Base-by-base conservation (phyloP, 2,113 vertebrate genomes). In the Verasper variegatus region DNA sequence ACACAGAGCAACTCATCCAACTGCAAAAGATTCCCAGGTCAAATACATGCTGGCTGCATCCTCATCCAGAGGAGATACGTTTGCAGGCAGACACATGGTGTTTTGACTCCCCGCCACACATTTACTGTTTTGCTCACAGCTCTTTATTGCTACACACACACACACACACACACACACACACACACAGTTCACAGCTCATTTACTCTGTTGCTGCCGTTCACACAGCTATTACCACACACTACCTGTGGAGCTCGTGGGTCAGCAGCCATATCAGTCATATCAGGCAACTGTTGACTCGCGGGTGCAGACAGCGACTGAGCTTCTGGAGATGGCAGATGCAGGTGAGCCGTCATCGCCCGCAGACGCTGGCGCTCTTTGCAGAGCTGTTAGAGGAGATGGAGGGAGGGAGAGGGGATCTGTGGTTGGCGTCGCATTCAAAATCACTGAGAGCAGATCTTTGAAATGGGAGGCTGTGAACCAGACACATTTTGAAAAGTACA, bases 301-400 rank as follows among this genome's bases (percentile, higher is more conserved):
- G 95, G 93, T 92, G 95, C 95, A 88, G 94, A 95, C 94, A 95
- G 95, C 83, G 93, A 94, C 92, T 95, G 96, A 90, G 96, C 93
- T 77, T 96, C 95, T 10, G 92, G 93, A 86, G 96, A 94, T 82
- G 97, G 95, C 94, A 97, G 96, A 89, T 97, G 97, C 92, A 99
- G 95, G 96, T 99, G 97, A 95, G 96, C 93, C 96, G 96, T 96
- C 97, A 99, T 99, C 72, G 97, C 97, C 91, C 95, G 96, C 92
- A 99, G 96, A 90, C 97, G 96, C 78, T 97, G 95, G 0, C 94
- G 95, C 94, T 99, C 97, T 94, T 97, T 98, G 93, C 95, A 95
- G 93, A 99, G 97, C 97, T 99, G 96, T 94, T 91, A 91, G 52
- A 92, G 91, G 42, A 72, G 51, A 76, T 15, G 94, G 91, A 90